Conservation (phyloP, 2,113 vertebrate species). For the Elgaria multicarinata region DNA sequence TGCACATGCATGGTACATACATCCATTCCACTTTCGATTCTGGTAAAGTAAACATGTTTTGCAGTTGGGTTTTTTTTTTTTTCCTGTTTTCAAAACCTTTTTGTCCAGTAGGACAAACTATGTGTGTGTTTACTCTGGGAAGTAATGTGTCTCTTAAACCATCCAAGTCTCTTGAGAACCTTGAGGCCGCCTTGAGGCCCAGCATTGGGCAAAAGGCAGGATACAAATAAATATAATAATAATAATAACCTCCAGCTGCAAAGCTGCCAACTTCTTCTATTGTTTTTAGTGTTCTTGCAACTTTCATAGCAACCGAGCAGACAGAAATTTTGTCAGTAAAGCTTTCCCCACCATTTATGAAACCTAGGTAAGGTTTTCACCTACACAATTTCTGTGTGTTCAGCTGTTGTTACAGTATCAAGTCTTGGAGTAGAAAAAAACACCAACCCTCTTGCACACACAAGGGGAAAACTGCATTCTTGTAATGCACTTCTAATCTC, state of each 20-base stretch:
- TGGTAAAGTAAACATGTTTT: background rate
- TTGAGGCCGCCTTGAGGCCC: too few relatives aligned
- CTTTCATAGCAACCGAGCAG: background rate
- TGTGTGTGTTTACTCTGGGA: background rate
- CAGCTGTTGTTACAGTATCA: background rate
- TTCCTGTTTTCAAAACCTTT: background rate
- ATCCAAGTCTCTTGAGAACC: background rate
- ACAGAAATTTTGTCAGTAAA: background rate
- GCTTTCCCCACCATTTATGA: too few relatives aligned
- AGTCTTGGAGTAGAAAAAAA: too few relatives aligned
- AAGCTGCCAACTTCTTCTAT: background rate
- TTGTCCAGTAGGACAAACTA: background rate
- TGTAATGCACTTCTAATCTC: slow-evolving; percentile 14
- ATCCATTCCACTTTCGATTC: background rate
- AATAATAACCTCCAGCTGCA: too few relatives aligned
- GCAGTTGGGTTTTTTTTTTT: background rate
- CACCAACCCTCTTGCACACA: background rate
- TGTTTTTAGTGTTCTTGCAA: background rate
- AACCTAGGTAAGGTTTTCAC: background rate
- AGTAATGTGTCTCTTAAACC: background rate
- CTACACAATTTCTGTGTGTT: background rate
- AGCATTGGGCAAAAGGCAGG: too few relatives aligned
- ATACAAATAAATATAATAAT: too few relatives aligned
- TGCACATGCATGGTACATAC: background rate
- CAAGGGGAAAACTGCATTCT: slow-evolving; percentile 1